Evolutionary conservation across 2,888 invertebrate species (phyloP), one percentile per base, ranked within the genome.

Genomic region (Anodontia alba): DNA sequence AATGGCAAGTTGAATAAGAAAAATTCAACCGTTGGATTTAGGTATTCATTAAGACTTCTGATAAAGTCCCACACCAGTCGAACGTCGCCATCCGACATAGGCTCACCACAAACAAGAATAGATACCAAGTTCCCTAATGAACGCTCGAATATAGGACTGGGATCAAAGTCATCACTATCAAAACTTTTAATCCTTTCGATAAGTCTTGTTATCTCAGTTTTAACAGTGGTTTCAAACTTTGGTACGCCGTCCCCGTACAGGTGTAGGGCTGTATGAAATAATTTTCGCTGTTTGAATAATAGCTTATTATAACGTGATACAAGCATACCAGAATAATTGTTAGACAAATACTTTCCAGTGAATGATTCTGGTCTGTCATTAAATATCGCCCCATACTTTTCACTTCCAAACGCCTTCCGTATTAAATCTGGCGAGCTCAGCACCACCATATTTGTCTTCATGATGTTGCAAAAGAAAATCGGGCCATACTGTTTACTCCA

Each of bases 361-460:
- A 62, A 33, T 1, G 31, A 33, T 1, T 33, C 33, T 1, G 62
- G 57, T 7, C 57, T n/a, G 15, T 57, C 57, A 57, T 57, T 57
- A 29, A 57, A 57, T 57, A 29, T 29, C 15, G 7, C n/a, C 17
- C 42, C 69, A 42, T 23, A 43, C 23, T 69, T 15, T 2, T 69
- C 46, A 29, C 43, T 69, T 3, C n/a, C 23, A 29, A 42, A 69
- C 2, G 69, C 69, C n/a, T 69, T 69, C 17, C 69, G n/a, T 7
- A 67, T 2, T 20, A 67, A 8, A 5, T 67, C 67, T 8, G 36
- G 33, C 1, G 2, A 2, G 23, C 36, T 67, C 7, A 67, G 3
- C 7, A 67, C 67, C 15, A 67, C 23, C 36, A 20, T 12, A 12
- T 3, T 42, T n/a, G 2, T 3, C 5, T 36, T 36, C 33, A 67